Percentiles rank a stretch among this genome's conserved stretches.
Conservation (phyloP, 2,888 invertebrate species). For the Pyrrhia umbra region DNA sequence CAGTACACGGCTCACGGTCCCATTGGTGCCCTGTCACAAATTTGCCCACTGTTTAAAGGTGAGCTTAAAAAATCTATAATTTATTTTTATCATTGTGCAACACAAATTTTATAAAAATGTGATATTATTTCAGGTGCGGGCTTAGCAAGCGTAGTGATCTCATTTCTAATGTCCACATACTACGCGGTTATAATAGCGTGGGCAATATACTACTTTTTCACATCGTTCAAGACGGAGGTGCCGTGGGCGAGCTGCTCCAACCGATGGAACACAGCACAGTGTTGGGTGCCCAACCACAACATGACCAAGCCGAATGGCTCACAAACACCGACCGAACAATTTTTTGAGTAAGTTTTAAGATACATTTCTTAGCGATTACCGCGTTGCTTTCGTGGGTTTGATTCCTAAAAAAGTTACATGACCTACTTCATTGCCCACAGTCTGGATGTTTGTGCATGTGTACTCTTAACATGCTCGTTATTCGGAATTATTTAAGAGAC, state of each 20-base stretch:
- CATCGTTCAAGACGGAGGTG: constrained; percentile 95
- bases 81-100: not conserved
- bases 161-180: constrained; percentile 98
- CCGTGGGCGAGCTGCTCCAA: constrained; percentile 97
- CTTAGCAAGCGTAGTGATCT: constrained; percentile 97
- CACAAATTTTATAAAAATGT: constrained; percentile 6
- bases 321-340: constrained; percentile 97
- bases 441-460: not conserved
- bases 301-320: constrained; percentile 93
- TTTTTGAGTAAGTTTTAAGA: constrained; percentile 94
- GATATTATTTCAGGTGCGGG: constrained; percentile 94
- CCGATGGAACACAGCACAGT: constrained; percentile 95
- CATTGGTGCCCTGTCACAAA: constrained; percentile 96
- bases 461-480: not conserved
- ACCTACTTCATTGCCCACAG: no score
- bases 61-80: constrained; percentile 58
- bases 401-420: no score
- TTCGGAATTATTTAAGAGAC: not conserved
- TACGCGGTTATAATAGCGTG: constrained; percentile 99
- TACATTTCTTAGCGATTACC: not conserved
- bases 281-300: constrained; percentile 94
- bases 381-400: no score
- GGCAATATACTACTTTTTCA: constrained; percentile 97
- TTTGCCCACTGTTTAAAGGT: constrained; percentile 98
- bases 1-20: constrained; percentile 98